Conservation (phyloP, 2,113 vertebrate species). For the Orthochromis indermauri region DNA sequence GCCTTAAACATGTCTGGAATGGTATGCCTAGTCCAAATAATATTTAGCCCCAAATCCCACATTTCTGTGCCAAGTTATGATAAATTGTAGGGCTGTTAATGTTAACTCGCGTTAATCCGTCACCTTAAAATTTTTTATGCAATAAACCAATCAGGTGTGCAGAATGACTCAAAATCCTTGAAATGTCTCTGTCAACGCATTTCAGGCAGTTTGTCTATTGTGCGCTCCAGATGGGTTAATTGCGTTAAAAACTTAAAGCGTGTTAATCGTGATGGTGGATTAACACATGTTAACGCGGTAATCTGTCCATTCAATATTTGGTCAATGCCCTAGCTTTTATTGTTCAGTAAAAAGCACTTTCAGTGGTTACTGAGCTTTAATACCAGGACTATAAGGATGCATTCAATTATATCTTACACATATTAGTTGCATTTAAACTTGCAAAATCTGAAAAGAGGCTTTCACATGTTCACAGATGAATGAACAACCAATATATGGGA, state of each 20-base stretch:
- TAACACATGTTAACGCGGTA: fast-evolving
- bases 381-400: not conserved
- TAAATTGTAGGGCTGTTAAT: fast-evolving
- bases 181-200: not conserved
- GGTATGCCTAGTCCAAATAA: not conserved
- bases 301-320: not conserved
- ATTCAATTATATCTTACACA: not conserved
- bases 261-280: not conserved
- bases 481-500: not conserved
- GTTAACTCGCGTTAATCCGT: not conserved
- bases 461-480: not conserved
- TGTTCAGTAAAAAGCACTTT: not conserved
- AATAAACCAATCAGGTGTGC: not conserved
- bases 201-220: not conserved
- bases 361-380: not conserved
- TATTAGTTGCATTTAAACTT: not conserved
- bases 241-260: not conserved
- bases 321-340: not conserved
- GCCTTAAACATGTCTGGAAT: not conserved
- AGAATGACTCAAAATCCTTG: not conserved
- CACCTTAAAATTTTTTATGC: not conserved
- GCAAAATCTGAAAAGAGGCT: not conserved
- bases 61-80: not conserved
- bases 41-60: not conserved
- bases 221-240: not conserved